A percentile compares a stretch with the other conserved stretches of the same genome.
These are phyloP conservation scores for Battus philenor DNA, from an alignment of 1,140 invertebrate species.

Conservation along the genomic window DNA sequence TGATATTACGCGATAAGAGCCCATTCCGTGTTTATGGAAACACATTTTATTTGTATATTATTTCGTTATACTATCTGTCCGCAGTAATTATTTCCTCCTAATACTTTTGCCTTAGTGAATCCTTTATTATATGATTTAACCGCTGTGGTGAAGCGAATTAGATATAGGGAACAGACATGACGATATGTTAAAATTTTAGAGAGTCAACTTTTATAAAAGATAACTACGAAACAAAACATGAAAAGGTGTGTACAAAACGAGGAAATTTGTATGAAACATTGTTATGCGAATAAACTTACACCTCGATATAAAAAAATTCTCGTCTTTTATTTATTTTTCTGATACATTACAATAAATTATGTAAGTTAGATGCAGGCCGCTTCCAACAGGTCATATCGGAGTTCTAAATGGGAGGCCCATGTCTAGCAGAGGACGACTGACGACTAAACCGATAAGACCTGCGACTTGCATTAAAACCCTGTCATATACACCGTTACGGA, in stretches of 20 bases:
- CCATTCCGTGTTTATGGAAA: conserved; percentile 65
- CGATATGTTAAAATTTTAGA: conserved; percentile 74
- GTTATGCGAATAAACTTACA: conserved; percentile 76
- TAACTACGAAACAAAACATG: conserved; percentile 66
- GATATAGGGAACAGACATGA: conserved; percentile 73
- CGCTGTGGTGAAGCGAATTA: conserved; percentile 69
- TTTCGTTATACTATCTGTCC: conserved; percentile 49
- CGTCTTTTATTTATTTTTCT: conserved; percentile 56
- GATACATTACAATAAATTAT: no score
- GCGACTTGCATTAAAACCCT: no score
- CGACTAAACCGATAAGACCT: no score
- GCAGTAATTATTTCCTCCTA: conserved; percentile 57
- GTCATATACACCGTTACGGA: no score
- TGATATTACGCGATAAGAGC: conserved; percentile 51
- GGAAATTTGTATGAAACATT: conserved; percentile 76
- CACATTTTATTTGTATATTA: conserved; percentile 57
- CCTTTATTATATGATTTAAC: conserved; percentile 63
- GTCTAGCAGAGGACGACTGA: no score
- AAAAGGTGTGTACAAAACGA: conserved; percentile 75
- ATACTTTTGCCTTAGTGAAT: conserved; percentile 63
- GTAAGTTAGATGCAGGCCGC: no score
- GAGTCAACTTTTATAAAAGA: conserved; percentile 75
- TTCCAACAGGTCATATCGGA: no score
- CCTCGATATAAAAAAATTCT: conserved; percentile 69
- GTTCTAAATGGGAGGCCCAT: no score